These are phyloP conservation scores for Nineta flava DNA, from an alignment of 2,888 invertebrate genomes.

Conservation along the genomic window DNA sequence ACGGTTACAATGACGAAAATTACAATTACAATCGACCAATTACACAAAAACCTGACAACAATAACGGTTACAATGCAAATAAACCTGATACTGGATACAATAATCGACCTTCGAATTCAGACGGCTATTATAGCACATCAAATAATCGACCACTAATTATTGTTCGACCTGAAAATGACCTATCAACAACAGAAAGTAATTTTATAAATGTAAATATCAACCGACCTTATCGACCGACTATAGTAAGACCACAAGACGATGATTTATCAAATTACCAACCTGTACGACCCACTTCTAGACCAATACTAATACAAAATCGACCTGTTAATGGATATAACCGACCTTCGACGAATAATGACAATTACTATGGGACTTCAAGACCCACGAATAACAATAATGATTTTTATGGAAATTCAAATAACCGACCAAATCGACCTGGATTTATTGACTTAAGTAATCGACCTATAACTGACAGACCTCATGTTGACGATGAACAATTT, in stretches of 20 bases:
- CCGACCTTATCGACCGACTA: not conserved
- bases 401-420: no score
- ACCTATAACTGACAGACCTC: not conserved
- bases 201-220: not conserved
- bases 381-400: not conserved
- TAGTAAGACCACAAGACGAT: not conserved
- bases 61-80: slow-evolving; percentile 23
- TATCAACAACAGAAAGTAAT: no score
- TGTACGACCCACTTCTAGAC: no score
- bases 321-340: no score
- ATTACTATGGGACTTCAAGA: no score
- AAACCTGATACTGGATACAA: no score
- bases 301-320: no score
- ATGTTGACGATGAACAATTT: not conserved
- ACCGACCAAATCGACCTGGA: no score
- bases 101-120: not conserved
- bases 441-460: not conserved
- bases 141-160: not conserved
- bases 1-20: slow-evolving; percentile 10
- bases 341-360: no score
- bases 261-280: not conserved
- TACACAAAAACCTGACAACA: slow-evolving; percentile 24
- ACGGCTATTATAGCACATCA: not conserved
- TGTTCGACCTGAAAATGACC: not conserved
- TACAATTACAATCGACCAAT: slow-evolving; percentile 18